phyloP scores from a whole-genome alignment of 2,797 vertebrate genomes.

The Acanthiza pusilla region DNA sequence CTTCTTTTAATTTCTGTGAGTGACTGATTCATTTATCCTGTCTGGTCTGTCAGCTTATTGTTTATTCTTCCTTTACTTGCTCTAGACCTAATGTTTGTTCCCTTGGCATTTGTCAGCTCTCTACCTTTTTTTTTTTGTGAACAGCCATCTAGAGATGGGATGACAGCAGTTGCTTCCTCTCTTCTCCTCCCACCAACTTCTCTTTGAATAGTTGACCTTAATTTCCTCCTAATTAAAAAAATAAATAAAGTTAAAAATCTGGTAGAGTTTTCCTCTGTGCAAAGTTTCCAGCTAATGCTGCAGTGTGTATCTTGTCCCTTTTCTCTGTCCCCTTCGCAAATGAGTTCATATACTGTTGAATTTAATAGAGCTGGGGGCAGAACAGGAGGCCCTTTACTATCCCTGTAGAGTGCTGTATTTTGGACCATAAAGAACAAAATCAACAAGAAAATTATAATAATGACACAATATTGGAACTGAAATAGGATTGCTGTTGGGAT shows the following conservation, averaged over 20 bases:
- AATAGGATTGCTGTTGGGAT: neutral
- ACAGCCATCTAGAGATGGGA: neutral
- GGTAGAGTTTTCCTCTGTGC: neutral
- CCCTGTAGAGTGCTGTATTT: neutral
- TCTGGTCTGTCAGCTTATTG: neutral
- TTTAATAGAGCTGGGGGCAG: neutral
- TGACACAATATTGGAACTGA: neutral
- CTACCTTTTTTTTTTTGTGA: neutral
- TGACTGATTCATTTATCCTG: constrained; percentile 13
- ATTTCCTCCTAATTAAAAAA: neutral
- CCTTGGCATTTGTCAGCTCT: neutral
- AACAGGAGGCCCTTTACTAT: neutral
- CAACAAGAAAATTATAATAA: neutral
- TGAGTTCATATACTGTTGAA: neutral
- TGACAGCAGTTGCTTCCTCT: neutral
- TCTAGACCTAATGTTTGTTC: neutral
- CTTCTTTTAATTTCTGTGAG: neutral
- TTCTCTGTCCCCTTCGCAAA: neutral
- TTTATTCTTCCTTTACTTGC: neutral
- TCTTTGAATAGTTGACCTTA: neutral
- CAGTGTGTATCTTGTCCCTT: neutral
- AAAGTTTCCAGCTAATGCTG: neutral
- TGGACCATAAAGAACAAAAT: neutral
- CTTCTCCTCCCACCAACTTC: neutral
- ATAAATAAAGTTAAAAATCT: neutral